A percentile compares a stretch with the other conserved stretches of the same genome.
Evolutionary conservation across 1,140 invertebrate genomes (phyloP).

Genomic region (Drosophila repletoides): DNA sequence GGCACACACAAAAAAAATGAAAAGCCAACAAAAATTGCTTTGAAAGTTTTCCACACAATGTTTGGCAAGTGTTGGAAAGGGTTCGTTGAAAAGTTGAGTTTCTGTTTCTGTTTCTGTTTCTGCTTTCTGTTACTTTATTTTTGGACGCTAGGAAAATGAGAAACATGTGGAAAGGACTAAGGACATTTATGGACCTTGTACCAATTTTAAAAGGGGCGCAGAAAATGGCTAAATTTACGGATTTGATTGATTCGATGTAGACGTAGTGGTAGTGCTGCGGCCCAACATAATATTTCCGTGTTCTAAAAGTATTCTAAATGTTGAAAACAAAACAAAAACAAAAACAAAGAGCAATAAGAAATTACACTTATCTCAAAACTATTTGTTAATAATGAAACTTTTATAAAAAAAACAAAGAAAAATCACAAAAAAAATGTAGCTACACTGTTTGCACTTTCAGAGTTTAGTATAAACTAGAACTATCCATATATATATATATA

Average conservation of each 20-base stretch:
- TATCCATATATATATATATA: constrained; percentile 11
- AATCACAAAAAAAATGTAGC: constrained; percentile 19
- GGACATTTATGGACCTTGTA: constrained; percentile 32
- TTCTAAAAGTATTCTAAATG: constrained; percentile 75
- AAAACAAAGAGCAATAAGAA: too few species aligned
- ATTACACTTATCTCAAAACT: too few species aligned
- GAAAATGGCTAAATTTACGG: not conserved
- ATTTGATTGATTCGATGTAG: constrained; percentile 26
- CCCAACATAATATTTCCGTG: constrained; percentile 54
- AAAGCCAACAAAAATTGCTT: constrained; percentile 30
- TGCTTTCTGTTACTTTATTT: constrained; percentile 4
- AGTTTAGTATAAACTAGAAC: constrained; percentile 54
- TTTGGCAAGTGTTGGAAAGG: constrained; percentile 49
- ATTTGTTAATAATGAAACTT: too few species aligned
- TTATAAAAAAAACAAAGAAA: constrained; percentile 38
- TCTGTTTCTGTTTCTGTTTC: not conserved
- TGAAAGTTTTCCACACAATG: constrained; percentile 63
- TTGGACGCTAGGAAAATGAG: constrained; percentile 41
- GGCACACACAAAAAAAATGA: constrained; percentile 24
- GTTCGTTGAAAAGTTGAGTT: constrained; percentile 7
- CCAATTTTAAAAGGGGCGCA: constrained; percentile 3
- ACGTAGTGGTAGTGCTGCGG: too few species aligned
- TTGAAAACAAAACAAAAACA: constrained; percentile 32
- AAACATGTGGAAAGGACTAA: constrained; percentile 51
- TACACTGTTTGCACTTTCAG: constrained; percentile 73